Percentiles rank a stretch among this genome's conserved stretches.
phyloP scores from a whole-genome alignment of 2,797 vertebrate species.

The Enteromius trimaculatus region DNA sequence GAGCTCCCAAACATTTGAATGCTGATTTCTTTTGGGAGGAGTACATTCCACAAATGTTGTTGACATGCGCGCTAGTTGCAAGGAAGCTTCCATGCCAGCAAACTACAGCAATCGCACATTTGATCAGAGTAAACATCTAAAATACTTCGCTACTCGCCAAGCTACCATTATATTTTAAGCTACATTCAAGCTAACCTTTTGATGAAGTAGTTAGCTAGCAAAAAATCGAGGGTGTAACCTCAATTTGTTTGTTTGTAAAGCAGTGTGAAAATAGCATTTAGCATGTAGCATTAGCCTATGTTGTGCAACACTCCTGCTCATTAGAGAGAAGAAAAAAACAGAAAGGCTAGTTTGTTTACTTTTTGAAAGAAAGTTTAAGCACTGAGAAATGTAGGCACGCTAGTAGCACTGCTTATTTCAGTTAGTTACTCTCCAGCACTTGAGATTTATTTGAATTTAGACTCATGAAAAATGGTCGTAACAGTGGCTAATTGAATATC shows the following conservation, averaged over 20 bases:
- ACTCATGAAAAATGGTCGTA: slow-evolving; percentile 3
- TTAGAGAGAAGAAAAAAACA: neutral
- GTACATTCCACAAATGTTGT: neutral
- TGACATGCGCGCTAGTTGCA: neutral
- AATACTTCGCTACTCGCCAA: neutral
- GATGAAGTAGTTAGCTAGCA: no score
- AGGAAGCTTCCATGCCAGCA: neutral
- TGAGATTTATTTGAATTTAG: slow-evolving; percentile 20
- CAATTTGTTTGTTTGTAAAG: no score
- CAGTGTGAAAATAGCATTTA: neutral
- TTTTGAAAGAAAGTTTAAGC: neutral
- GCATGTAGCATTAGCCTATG: neutral
- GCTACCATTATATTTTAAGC: neutral
- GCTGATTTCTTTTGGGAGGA: no score
- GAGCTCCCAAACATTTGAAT: neutral
- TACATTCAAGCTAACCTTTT: neutral
- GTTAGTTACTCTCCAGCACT: neutral
- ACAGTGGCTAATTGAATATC: slow-evolving; percentile 3
- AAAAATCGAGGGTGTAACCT: no score
- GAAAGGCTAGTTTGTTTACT: neutral
- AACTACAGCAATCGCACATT: neutral
- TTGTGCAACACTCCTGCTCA: neutral
- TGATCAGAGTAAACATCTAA: neutral
- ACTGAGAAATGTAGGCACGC: neutral
- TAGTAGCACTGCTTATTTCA: neutral